Conservation (phyloP, 2,888 invertebrate genomes). For the Sialis fuliginosa region DNA sequence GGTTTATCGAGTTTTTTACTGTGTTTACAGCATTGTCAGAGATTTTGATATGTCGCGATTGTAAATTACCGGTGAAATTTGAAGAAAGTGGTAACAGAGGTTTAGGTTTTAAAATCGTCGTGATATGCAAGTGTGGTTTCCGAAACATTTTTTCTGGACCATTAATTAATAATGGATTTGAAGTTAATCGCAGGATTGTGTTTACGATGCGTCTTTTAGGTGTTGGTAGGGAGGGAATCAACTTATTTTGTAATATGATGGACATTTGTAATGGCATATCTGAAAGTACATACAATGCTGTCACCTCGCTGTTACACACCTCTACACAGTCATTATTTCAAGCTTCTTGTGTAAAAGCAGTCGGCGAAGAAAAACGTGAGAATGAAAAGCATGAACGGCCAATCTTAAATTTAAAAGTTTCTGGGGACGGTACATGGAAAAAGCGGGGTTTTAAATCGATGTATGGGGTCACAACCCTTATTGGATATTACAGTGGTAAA, state of each 20-base stretch:
- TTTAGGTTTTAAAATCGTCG: slow-evolving; percentile 12
- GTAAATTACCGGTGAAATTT: slow-evolving; percentile 10
- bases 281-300: slow-evolving; percentile 9
- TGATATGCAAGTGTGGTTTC: slow-evolving; percentile 10
- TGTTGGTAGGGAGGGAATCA: slow-evolving; percentile 14
- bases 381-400: slow-evolving; percentile 10
- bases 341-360: slow-evolving; percentile 9
- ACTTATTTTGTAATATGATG: slow-evolving; percentile 15
- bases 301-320: slow-evolving; percentile 8
- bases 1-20: slow-evolving; percentile 6
- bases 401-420: slow-evolving; percentile 11
- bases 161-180: slow-evolving; percentile 12
- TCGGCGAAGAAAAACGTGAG: slow-evolving; percentile 9
- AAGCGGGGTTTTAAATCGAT: slow-evolving; percentile 12
- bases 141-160: slow-evolving; percentile 12
- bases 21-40: slow-evolving; percentile 8
- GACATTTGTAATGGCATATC: slow-evolving; percentile 11
- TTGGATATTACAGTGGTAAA: slow-evolving; percentile 9
- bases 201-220: slow-evolving; percentile 15
- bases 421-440: slow-evolving; percentile 14
- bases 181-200: slow-evolving; percentile 14
- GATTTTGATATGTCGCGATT: slow-evolving; percentile 9
- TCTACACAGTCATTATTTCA: slow-evolving; percentile 9
- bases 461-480: slow-evolving; percentile 11
- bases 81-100: slow-evolving; percentile 10